Evolutionary conservation across 2,113 vertebrate genomes (phyloP).

Genomic region (Planiliza haematocheilus): DNA sequence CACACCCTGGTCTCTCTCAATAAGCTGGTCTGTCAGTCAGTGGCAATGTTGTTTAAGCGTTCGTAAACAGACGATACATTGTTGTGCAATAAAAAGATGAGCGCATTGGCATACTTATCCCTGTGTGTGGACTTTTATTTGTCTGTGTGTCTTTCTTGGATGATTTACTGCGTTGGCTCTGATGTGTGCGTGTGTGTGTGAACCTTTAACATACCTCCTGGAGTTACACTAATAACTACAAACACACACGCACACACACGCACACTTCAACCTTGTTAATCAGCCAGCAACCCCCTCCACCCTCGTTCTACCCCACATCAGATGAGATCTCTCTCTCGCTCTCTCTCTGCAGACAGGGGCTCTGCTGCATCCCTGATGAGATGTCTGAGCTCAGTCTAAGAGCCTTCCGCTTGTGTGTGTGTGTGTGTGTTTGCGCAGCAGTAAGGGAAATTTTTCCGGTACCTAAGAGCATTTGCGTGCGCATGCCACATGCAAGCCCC

Average conservation of each 20-base stretch:
- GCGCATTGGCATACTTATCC: slow-evolving; percentile 86
- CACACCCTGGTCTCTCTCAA: slow-evolving; percentile 80
- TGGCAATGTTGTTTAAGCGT: slow-evolving; percentile 85
- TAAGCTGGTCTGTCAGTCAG: slow-evolving; percentile 84
- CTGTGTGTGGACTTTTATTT: slow-evolving; percentile 69
- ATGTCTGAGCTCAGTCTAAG: slow-evolving; percentile 78
- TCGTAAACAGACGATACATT: slow-evolving; percentile 84
- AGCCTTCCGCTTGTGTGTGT: slow-evolving; percentile 55
- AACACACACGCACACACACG: slow-evolving; percentile 20
- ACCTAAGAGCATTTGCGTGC: slow-evolving; percentile 30
- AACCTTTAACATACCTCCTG: slow-evolving; percentile 34
- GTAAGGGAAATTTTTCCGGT: slow-evolving; percentile 51
- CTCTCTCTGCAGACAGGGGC: slow-evolving; percentile 76
- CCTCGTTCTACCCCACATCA: not conserved
- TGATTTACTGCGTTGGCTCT: not conserved
- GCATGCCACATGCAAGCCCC: slow-evolving; percentile 53
- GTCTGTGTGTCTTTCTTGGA: slow-evolving; percentile 13
- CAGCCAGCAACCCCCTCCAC: slow-evolving; percentile 42
- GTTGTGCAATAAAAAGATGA: slow-evolving; percentile 94
- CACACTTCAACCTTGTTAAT: slow-evolving; percentile 61
- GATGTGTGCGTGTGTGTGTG: not conserved
- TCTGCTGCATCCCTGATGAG: slow-evolving; percentile 85
- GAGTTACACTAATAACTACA: slow-evolving; percentile 31
- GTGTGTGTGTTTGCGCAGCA: slow-evolving; percentile 44
- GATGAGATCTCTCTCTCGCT: slow-evolving; percentile 42